A percentile compares a stretch with the other conserved stretches of the same genome.
These are phyloP conservation scores for Thalassaphorura encarpata DNA, from an alignment of 1,140 invertebrate species.

Conservation along the genomic window DNA sequence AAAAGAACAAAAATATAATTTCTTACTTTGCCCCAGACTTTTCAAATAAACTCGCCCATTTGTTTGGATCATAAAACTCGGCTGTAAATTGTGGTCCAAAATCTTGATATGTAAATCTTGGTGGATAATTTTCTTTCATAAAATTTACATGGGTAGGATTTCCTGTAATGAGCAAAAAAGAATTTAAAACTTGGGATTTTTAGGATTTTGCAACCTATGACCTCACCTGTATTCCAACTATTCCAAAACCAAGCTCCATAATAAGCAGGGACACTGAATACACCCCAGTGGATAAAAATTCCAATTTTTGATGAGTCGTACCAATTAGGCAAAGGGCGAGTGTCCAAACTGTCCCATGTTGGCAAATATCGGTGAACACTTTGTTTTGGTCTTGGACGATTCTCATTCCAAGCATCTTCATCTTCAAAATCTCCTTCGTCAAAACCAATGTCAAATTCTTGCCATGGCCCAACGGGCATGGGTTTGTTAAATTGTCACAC, in stretches of 20 bases:
- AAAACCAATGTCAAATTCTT: too few species aligned
- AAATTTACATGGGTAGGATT: constrained; percentile 13
- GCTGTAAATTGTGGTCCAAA: constrained; percentile 39
- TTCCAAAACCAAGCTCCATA: not conserved
- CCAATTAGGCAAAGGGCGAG: not conserved
- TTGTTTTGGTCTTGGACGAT: too few species aligned
- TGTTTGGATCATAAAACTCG: constrained; percentile 37
- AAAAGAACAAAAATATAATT: not conserved
- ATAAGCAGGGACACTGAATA: not conserved
- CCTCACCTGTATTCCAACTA: not conserved
- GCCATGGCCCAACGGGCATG: too few species aligned
- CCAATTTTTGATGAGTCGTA: not conserved
- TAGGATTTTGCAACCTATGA: too few species aligned
- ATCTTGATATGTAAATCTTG: constrained; percentile 40
- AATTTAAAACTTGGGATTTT: too few species aligned
- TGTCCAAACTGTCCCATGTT: not conserved
- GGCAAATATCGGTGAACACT: not conserved
- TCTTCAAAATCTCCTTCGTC: too few species aligned
- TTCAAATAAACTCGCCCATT: constrained; percentile 37
- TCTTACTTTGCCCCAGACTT: constrained; percentile 41
- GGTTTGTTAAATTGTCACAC: too few species aligned
- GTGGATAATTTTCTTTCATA: constrained; percentile 38
- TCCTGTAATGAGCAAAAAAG: too few species aligned
- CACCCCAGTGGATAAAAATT: not conserved
- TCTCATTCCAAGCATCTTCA: too few species aligned